Evolutionary conservation across 2,888 invertebrate species (phyloP), one percentile per base, ranked within the genome.

Genomic region (Temnothorax rugatulus): DNA sequence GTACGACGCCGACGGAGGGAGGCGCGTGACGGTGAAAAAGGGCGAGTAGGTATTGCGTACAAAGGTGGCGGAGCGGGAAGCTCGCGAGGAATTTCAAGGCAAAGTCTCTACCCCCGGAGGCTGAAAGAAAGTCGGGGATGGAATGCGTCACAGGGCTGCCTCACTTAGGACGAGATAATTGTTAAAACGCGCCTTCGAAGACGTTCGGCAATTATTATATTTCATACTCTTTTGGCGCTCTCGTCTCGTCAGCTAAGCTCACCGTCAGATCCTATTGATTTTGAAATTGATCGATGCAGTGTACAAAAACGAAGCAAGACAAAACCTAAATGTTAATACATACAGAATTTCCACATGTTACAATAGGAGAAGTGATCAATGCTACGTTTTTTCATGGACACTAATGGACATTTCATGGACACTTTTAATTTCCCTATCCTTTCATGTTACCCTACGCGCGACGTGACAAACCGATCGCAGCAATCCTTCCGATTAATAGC

Each of bases 21-120:
- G 76, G 76, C 73, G 79, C 83, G 54, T 66, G 68, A 83, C 71
- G 77, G 69, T 63, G 61, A 71, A 71, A 77, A 69, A 85, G 77
- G 84, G 63, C 75, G 84, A 76, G 75, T 66, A 63, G 76, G 73
- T 86, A 84, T 75, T 83, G 84, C 63, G 86, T 75, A 64, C 84
- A 63, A 86, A 87, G 86, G 86, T 83, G 87, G 88, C 61, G 87
- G 84, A 84, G 88, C 86, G 76, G 87, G 88, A 88, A 84, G 82
- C 88, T 74, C 85, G 87, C 87, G 79, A 87, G 88, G 89, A 91
- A 92, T 93, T 91, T 90, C 89, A 88, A 87, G 91, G 86, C 85
- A 75, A 88, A 84, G 87, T 83, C 75, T 66, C 61, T 52, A 77
- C 82, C 87, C 79, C 63, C 66, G 85, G 86, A 88, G 84, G 73